Evolutionary conservation across 2,888 invertebrate genomes (phyloP).

Genomic region (Branchinecta sandiegonensis): DNA sequence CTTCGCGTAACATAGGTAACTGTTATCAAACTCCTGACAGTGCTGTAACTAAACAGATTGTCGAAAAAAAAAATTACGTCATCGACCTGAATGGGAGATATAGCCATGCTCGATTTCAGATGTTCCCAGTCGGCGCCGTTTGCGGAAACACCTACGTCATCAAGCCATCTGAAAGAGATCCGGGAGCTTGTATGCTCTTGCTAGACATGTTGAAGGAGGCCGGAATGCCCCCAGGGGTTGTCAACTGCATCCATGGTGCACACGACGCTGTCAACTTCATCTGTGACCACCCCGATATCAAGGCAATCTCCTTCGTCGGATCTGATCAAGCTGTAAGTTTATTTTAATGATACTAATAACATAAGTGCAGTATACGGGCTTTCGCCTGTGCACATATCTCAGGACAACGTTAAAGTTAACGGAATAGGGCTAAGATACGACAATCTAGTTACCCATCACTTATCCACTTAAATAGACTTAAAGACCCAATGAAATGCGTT

Average conservation of each 20-base stretch:
- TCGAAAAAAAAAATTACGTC: not conserved
- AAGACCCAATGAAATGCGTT: no score
- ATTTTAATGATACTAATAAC: not conserved
- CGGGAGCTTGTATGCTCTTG: slow-evolving; percentile 87
- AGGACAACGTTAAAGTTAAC: no score
- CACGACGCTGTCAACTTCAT: slow-evolving; percentile 92
- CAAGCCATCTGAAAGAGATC: slow-evolving; percentile 94
- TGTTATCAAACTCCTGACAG: not conserved
- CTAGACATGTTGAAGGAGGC: slow-evolving; percentile 84
- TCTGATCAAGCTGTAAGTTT: slow-evolving; percentile 71
- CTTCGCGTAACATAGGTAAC: not conserved
- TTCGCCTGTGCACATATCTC: no score
- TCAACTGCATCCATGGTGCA: slow-evolving; percentile 90
- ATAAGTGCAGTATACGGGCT: no score
- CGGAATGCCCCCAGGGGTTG: slow-evolving; percentile 87
- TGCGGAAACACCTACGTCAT: slow-evolving; percentile 90
- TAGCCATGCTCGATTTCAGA: slow-evolving; percentile 32
- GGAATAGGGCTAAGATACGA: no score
- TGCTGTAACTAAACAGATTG: not conserved
- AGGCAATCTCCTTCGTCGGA: slow-evolving; percentile 95
- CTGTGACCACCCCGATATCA: slow-evolving; percentile 88
- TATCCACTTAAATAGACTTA: no score
- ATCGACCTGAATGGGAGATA: no score
- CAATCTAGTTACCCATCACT: no score
- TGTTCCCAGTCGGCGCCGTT: slow-evolving; percentile 50